Percentiles rank a stretch among this genome's conserved stretches.
Evolutionary conservation across 2,797 vertebrate species (phyloP).

Genomic region (Synanceia verrucosa): DNA sequence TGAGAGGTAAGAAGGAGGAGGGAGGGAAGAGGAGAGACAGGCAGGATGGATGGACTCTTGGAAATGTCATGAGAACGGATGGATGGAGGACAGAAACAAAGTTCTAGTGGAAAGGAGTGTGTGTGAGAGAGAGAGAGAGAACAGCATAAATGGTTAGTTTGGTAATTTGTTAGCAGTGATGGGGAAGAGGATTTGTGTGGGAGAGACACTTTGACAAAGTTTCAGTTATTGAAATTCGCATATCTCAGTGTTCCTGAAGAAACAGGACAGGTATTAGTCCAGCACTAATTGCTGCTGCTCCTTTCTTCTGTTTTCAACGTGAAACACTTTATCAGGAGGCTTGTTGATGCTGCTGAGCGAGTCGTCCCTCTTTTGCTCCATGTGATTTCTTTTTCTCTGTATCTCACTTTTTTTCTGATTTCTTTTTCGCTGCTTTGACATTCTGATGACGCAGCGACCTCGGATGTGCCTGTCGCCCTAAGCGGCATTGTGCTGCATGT

Average conservation of each 20-base stretch:
- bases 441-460: slow-evolving; percentile 65
- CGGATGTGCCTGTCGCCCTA: slow-evolving; percentile 39
- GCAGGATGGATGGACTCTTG: neutral
- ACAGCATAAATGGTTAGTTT: slow-evolving; percentile 6
- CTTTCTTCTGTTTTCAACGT: slow-evolving; percentile 5
- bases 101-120: neutral
- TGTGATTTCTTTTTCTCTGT: slow-evolving; percentile 1
- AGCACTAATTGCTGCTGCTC: slow-evolving; percentile 19
- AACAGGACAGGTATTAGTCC: slow-evolving; percentile 30
- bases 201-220: slow-evolving; percentile 34
- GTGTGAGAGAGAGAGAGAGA: neutral
- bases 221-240: slow-evolving; percentile 50
- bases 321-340: slow-evolving; percentile 28
- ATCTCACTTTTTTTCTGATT: slow-evolving; percentile 47
- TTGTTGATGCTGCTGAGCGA: slow-evolving; percentile 42
- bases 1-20: slow-evolving; percentile 8
- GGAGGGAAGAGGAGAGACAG: neutral
- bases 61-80: too few relatives aligned
- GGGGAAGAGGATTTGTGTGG: slow-evolving; percentile 43
- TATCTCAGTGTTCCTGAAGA: slow-evolving; percentile 29
- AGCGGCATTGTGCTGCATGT: slow-evolving; percentile 26
- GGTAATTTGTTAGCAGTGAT: slow-evolving; percentile 29
- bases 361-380: slow-evolving; percentile 20
- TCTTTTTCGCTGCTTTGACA: slow-evolving; percentile 52
- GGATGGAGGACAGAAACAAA: neutral